These are phyloP conservation scores for Clunio marinus DNA, from an alignment of 2,888 invertebrate species.

Conservation along the genomic window DNA sequence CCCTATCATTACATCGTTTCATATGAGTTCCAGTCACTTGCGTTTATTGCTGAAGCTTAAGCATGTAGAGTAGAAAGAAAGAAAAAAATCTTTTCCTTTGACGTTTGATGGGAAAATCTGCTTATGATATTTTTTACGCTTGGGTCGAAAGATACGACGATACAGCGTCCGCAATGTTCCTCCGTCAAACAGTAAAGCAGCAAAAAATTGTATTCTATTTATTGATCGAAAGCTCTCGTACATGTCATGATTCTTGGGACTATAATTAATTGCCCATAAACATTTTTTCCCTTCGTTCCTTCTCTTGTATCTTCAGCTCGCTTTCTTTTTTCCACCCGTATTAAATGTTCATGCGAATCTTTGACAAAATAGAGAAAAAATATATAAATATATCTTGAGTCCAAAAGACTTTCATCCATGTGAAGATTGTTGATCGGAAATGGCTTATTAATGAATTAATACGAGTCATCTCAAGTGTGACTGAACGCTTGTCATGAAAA, in stretches of 20 bases:
- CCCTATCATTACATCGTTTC: slow-evolving; percentile 12
- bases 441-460: slow-evolving; percentile 37
- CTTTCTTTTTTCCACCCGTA: background rate
- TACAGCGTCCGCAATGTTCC: background rate
- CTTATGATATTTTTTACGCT: background rate
- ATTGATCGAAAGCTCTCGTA: slow-evolving; percentile 31
- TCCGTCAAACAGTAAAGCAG: background rate
- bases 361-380: too few relatives aligned
- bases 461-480: slow-evolving; percentile 16
- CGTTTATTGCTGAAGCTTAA: slow-evolving; percentile 4
- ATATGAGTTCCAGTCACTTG: background rate
- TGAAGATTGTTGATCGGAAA: background rate
- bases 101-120: background rate
- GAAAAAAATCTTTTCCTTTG: slow-evolving; percentile 2
- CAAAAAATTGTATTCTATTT: slow-evolving; percentile 23
- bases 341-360: too few relatives aligned
- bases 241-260: slow-evolving; percentile 32
- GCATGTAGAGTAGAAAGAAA: too few relatives aligned
- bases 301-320: too few relatives aligned
- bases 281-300: background rate
- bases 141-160: background rate
- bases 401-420: background rate
- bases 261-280: slow-evolving; percentile 36
- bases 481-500: background rate
- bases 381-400: background rate